A percentile compares a stretch with the other conserved stretches of the same genome.
phyloP scores from a whole-genome alignment of 2,113 vertebrate genomes.

The Odontophorus gujanensis region DNA sequence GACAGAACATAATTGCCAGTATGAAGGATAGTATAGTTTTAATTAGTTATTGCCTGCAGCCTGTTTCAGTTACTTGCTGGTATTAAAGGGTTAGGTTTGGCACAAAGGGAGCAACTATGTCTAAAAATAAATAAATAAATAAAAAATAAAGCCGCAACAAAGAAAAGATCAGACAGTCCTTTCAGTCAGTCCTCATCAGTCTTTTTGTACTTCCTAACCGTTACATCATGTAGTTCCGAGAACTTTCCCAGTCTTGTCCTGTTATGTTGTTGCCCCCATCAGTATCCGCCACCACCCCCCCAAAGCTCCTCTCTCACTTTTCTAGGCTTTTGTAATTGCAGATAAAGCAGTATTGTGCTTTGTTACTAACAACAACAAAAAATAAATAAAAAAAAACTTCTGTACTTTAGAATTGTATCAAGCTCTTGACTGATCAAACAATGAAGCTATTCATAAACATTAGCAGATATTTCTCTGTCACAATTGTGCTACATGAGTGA shows the following conservation, averaged over 20 bases:
- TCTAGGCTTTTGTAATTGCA: background rate
- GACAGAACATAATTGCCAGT: background rate
- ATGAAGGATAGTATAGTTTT: background rate
- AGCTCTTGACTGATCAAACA: background rate
- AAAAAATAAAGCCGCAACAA: background rate
- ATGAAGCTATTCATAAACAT: background rate
- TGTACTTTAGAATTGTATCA: background rate
- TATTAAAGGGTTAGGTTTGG: background rate
- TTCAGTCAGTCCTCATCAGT: background rate
- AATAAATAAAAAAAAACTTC: no score
- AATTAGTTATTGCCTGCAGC: background rate
- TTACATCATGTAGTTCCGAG: background rate
- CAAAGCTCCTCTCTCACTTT: background rate
- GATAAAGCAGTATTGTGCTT: background rate
- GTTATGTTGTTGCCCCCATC: background rate
- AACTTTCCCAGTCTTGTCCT: background rate
- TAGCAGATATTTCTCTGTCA: background rate
- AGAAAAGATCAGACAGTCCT: background rate
- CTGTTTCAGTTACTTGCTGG: background rate
- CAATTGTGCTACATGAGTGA: background rate
- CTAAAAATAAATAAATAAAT: background rate
- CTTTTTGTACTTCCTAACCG: background rate
- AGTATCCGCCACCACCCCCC: background rate
- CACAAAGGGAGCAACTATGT: background rate
- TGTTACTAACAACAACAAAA: background rate